Evolutionary conservation across 2,113 vertebrate genomes (phyloP).

Genomic region (Sarotherodon lohbergeri): DNA sequence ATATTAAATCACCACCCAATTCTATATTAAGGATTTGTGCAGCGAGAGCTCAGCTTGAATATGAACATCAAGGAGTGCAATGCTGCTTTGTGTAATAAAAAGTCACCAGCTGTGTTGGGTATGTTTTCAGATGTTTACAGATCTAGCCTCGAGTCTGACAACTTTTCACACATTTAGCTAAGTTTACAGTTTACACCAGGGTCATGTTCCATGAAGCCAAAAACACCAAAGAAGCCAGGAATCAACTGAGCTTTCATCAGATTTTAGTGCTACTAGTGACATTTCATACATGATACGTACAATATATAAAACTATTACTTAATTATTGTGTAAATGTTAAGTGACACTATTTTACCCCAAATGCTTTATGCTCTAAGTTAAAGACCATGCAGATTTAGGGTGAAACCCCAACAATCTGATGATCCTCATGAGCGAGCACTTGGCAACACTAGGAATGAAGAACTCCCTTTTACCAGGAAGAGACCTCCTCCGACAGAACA

Average conservation of each 20-base stretch:
- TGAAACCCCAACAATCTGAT: not conserved
- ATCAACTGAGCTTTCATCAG: not conserved
- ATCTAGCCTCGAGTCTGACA: not conserved
- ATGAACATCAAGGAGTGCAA: not conserved
- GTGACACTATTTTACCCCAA: not conserved
- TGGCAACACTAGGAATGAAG: not conserved
- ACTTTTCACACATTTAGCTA: not conserved
- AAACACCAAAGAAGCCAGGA: not conserved
- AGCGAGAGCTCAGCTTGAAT: not conserved
- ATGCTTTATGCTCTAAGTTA: not conserved
- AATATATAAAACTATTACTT: not conserved
- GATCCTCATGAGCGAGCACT: not conserved
- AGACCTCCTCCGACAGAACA: fast-evolving
- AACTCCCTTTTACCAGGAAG: not conserved
- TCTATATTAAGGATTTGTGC: not conserved
- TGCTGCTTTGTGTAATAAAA: not conserved
- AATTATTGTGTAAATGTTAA: not conserved
- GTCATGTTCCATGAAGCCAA: not conserved
- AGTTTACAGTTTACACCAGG: too few species aligned
- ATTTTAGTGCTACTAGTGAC: not conserved
- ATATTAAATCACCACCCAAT: not conserved
- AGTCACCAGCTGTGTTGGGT: not conserved
- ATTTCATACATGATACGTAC: not conserved
- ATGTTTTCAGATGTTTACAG: not conserved
- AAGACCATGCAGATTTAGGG: not conserved